phyloP scores from a whole-genome alignment of 2,113 vertebrate genomes.

The Brachirus orientalis region DNA sequence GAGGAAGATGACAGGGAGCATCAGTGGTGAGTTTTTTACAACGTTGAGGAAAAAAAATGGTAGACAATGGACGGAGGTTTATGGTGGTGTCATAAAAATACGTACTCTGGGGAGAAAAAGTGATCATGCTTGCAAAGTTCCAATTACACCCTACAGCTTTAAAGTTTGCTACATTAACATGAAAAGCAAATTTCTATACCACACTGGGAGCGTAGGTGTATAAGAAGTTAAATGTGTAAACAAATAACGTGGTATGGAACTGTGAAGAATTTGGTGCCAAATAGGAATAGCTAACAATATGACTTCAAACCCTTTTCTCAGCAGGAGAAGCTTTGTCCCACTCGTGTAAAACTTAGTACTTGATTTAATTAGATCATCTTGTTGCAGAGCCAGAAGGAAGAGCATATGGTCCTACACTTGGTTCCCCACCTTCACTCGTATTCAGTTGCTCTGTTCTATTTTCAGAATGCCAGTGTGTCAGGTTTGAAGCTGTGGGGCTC shows the following conservation, averaged over 20 bases:
- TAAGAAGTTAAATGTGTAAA: neutral
- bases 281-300: conserved; percentile 20
- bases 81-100: no score
- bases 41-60: no score
- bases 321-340: conserved; percentile 63
- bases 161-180: conserved; percentile 10
- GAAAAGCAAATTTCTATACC: neutral
- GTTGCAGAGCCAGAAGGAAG: conserved; percentile 69
- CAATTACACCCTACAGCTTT: no score
- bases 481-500: conserved; percentile 65
- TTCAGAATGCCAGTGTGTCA: conserved; percentile 47
- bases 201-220: neutral
- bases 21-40: no score
- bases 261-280: conserved; percentile 12
- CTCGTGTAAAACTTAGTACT: conserved; percentile 68
- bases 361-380: conserved; percentile 74
- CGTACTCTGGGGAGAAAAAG: no score
- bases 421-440: conserved; percentile 30
- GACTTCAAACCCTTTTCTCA: conserved; percentile 52
- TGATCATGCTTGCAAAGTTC: no score
- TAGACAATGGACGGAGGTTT: no score
- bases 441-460: conserved; percentile 68
- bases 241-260: conserved; percentile 1
- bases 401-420: conserved; percentile 70
- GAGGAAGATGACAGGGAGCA: no score